phyloP scores from a whole-genome alignment of 1,140 invertebrate genomes.

The Eubasilissa regina region DNA sequence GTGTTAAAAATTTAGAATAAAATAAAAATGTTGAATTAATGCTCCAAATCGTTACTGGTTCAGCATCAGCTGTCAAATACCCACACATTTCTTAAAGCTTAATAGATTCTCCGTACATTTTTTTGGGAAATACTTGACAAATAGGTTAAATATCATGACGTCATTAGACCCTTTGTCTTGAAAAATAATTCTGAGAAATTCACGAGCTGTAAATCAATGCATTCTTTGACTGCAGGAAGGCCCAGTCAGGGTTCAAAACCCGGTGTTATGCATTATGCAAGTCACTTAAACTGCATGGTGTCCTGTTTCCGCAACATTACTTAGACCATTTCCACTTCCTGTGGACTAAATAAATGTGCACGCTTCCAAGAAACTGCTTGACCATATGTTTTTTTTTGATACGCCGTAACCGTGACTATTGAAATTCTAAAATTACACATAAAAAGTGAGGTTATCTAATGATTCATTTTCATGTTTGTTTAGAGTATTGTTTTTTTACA shows the following conservation, averaged over 20 bases:
- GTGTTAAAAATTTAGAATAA: too few relatives aligned
- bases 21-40: too few relatives aligned
- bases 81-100: too few relatives aligned
- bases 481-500: too few relatives aligned
- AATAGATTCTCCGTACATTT: too few relatives aligned
- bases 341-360: constrained; percentile 26
- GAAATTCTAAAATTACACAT: too few relatives aligned
- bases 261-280: constrained; percentile 35
- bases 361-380: constrained; percentile 18
- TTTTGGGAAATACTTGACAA: neutral
- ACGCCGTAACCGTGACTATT: too few relatives aligned
- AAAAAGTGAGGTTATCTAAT: too few relatives aligned
- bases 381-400: neutral
- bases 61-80: too few relatives aligned
- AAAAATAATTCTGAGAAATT: constrained; percentile 10
- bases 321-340: constrained; percentile 29
- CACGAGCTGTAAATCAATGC: neutral
- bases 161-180: neutral
- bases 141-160: neutral
- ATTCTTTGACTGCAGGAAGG: constrained; percentile 8
- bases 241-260: constrained; percentile 4
- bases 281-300: constrained; percentile 24
- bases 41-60: too few relatives aligned
- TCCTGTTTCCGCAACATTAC: constrained; percentile 42
- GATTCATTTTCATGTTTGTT: too few relatives aligned